These are phyloP conservation scores for Engystomops pustulosus DNA, from an alignment of 2,113 vertebrate species.

Conservation along the genomic window DNA sequence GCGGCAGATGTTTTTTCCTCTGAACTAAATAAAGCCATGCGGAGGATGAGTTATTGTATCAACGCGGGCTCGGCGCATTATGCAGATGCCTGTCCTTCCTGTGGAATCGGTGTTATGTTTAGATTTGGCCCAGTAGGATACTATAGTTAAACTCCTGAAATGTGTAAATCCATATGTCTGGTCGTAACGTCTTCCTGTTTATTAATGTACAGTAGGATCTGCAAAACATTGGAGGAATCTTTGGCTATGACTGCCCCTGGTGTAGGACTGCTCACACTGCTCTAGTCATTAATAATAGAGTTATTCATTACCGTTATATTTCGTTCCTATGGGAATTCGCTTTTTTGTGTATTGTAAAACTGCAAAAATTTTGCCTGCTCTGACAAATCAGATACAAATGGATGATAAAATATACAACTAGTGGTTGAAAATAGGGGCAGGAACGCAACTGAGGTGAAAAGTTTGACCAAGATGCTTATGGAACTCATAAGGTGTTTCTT, in stretches of 20 bases:
- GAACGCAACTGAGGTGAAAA: too few species aligned
- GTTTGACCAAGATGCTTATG: too few species aligned
- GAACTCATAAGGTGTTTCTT: too few species aligned
- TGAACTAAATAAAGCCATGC: background rate
- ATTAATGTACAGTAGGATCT: background rate
- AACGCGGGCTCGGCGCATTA: background rate
- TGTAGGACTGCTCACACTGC: background rate
- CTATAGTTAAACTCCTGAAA: background rate
- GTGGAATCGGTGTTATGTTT: background rate
- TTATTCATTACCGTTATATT: background rate
- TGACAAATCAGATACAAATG: too few species aligned
- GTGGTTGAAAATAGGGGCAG: too few species aligned
- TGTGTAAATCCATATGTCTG: conserved; percentile 4
- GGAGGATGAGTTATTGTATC: conserved; percentile 22
- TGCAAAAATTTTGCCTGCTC: too few species aligned
- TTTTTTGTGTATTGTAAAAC: too few species aligned
- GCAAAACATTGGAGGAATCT: background rate
- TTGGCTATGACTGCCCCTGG: background rate
- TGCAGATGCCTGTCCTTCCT: conserved; percentile 17
- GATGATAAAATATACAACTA: too few species aligned
- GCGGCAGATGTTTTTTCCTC: conserved; percentile 13
- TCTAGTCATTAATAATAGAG: background rate
- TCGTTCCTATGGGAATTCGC: background rate
- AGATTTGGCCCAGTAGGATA: background rate
- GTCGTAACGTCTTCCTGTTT: conserved; percentile 21